Percentiles rank a stretch among this genome's conserved stretches.
These are phyloP conservation scores for Pseudorhiza aurosa DNA, from an alignment of 30 jellyfish, hydroid and myxozoan genomes.

Conservation along the genomic window DNA sequence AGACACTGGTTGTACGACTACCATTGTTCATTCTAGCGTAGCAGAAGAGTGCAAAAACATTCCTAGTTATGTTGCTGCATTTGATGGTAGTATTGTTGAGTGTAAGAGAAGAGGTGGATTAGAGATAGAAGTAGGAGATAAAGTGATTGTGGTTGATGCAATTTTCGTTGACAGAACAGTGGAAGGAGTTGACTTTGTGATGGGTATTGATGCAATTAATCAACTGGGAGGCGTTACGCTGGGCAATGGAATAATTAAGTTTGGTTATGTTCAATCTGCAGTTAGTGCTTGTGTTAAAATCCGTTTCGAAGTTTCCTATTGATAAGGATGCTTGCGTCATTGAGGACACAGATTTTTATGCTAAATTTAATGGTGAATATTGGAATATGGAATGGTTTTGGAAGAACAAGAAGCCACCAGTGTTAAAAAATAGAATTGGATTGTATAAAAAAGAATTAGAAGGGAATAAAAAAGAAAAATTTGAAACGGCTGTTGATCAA, in stretches of 20 bases:
- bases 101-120: constrained; percentile 1
- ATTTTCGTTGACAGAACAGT: neutral
- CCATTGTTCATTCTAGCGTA: neutral
- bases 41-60: neutral
- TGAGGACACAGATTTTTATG: constrained; percentile 6
- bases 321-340: neutral
- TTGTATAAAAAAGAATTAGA: neutral
- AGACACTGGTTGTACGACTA: neutral
- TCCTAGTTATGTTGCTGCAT: neutral
- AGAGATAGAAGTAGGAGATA: neutral
- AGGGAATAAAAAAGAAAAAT: neutral
- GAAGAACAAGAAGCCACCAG: constrained; percentile 7
- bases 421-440: neutral
- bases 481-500: constrained; percentile 18
- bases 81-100: neutral
- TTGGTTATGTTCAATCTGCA: neutral
- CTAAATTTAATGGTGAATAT: constrained; percentile 16
- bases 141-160: neutral
- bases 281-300: neutral
- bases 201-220: constrained; percentile 1
- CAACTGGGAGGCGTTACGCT: constrained; percentile 5
- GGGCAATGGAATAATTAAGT: neutral
- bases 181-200: neutral
- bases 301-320: neutral
- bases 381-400: constrained; percentile 20